Evolutionary conservation across 2,888 invertebrate genomes (phyloP), one percentile per base, ranked within the genome.

Genomic region (Mythimna impura): DNA sequence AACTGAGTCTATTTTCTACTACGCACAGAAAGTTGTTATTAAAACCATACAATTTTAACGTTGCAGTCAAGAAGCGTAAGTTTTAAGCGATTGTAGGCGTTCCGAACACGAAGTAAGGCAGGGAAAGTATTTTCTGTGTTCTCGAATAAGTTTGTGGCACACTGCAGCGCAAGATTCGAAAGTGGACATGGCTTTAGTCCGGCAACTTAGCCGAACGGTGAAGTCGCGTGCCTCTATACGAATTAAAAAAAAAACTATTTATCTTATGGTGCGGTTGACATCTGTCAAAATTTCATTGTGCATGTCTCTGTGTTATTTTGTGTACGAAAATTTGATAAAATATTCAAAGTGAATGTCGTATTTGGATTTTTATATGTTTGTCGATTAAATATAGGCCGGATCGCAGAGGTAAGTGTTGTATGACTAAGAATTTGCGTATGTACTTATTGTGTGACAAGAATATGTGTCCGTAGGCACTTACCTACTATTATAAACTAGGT

Each of bases 111-210:
- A 1, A 20, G 14, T 85, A 86, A 71, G 80, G 68, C 71, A 68
- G 80, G 74, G 78, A 84, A 73, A 77, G 71, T 75, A 67, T 66
- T 72, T 64, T 73, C 9, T 25, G 36, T 34, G 54, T 43, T 17
- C 61, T 14, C 30, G 14, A 6, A 20, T 7, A 47, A 70, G 47
- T 66, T 80, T 73, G 79, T 75, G 43, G 66, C 25, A 72, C 64
- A 65, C n/a, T 65, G 78, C 88, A 80, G 85, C 86, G 88, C 86
- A 87, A 91, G 91, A 93, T 93, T 93, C 86, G 93, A 93, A 93
- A 93, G 93, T 93, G 90, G 91, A 90, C 91, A 89, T 81, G 82
- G 80, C 63, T 86, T 85, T 90, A 92, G 93, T 93, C 87, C 86
- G 86, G 87, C 80, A 69, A 81, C 87, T 88, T 89, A 84, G 82